Percentiles rank a stretch among this genome's conserved stretches.
Evolutionary conservation across 2,113 vertebrate species (phyloP).

Genomic region (Psophia crepitans): DNA sequence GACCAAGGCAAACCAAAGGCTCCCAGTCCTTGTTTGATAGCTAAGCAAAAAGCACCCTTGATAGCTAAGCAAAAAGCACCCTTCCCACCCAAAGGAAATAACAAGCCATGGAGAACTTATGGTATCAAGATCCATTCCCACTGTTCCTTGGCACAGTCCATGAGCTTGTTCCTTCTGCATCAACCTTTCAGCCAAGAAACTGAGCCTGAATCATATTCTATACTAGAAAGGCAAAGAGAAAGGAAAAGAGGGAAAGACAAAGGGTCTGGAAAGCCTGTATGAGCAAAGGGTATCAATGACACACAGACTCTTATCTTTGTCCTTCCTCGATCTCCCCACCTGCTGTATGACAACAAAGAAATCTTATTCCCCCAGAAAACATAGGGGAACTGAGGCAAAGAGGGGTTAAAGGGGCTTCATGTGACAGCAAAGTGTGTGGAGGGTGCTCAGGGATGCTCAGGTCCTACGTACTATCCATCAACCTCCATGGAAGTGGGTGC

Average conservation of each 20-base stretch:
- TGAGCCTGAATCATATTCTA: neutral
- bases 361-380: neutral
- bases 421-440: neutral
- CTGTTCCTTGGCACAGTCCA: neutral
- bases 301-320: neutral
- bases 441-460: neutral
- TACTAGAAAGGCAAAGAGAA: neutral
- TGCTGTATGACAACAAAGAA: neutral
- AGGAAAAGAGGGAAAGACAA: neutral
- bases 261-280: neutral
- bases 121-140: neutral
- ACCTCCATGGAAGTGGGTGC: neutral
- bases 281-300: neutral
- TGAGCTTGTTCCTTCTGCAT: neutral
- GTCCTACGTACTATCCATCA: rapidly evolving
- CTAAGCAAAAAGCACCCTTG: neutral
- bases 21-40: neutral
- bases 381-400: neutral
- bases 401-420: neutral
- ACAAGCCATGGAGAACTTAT: neutral
- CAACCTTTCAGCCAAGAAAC: conserved; percentile 8
- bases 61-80: neutral
- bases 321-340: neutral
- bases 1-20: neutral
- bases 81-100: neutral